These are phyloP conservation scores for Gari tellinella DNA, from an alignment of 2,888 invertebrate species.

Conservation along the genomic window DNA sequence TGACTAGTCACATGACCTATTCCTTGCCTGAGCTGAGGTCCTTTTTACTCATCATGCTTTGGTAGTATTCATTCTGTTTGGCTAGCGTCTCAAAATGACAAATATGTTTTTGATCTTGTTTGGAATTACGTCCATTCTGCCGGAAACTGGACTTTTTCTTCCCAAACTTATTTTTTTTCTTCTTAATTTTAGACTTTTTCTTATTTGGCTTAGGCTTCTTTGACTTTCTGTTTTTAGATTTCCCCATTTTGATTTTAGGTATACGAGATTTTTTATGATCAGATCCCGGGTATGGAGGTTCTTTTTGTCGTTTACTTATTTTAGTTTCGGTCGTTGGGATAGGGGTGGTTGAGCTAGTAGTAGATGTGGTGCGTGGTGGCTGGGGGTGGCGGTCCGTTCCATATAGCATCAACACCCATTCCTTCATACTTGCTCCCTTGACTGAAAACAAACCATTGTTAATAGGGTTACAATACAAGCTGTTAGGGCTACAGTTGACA, in stretches of 20 bases:
- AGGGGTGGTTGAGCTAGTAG: constrained; percentile 45
- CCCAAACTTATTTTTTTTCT: too few species aligned
- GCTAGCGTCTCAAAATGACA: constrained; percentile 81
- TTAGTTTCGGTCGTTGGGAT: constrained; percentile 49
- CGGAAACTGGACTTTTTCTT: too few species aligned
- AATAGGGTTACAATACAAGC: constrained; percentile 22
- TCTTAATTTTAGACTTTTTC: too few species aligned
- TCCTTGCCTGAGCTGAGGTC: constrained; percentile 80
- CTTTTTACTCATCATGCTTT: constrained; percentile 76
- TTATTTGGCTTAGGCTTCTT: not conserved
- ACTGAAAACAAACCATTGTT: constrained; percentile 75
- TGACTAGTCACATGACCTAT: constrained; percentile 44
- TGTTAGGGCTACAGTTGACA: too few species aligned
- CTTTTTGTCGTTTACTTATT: constrained; percentile 8
- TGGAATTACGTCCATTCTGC: too few species aligned
- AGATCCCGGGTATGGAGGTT: not conserved
- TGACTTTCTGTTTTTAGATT: not conserved
- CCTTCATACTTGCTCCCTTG: constrained; percentile 90
- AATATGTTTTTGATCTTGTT: constrained; percentile 60
- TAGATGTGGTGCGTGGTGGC: constrained; percentile 66
- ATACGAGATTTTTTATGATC: not conserved
- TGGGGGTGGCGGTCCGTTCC: constrained; percentile 88
- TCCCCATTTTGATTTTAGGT: not conserved
- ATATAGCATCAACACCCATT: constrained; percentile 96
- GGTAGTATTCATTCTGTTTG: constrained; percentile 68